Evolutionary conservation across 1,140 invertebrate species (phyloP), one percentile per base, ranked within the genome.

Genomic region (Streblospio benedicti): DNA sequence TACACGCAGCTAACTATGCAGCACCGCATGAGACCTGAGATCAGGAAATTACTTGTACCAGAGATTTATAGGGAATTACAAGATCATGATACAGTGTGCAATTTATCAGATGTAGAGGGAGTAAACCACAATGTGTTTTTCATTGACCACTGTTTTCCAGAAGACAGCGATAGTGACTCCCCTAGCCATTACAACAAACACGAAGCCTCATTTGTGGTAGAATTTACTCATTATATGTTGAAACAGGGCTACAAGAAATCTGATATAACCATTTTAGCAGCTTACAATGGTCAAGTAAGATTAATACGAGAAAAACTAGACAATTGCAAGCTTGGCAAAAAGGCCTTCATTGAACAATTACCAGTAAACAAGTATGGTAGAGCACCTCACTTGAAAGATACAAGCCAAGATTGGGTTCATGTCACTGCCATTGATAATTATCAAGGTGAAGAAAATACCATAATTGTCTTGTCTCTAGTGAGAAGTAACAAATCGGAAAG

Each of bases 371-470:
- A n/a, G n/a, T n/a, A n/a, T n/a, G n/a, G n/a, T n/a, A n/a, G n/a
- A n/a, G n/a, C 53, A 62, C 5, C 27, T 65, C 12, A 69, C 71
- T 64, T 54, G 54, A 14, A 56, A 69, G 32, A 64, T 68, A 41
- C 4, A 5, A 27, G 32, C 27, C 28, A 16, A 9, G 47, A 60
- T n/a, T 56, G 56, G 18, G 45, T 64, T 18, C 38, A 62, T 38
- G 45, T 65, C 32, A 38, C 66, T 38, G 71, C 91, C 83, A 70
- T 88, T 90, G 64, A 65, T 43, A 65, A 65, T 41, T 65, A 41
- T 45, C 89, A 91, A 80, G 89, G 89, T 0, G 85, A 90, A 70
- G 89, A 91, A 73, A 86, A 83, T 23, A 83, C 87, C 62, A 89
- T 91, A 33, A 86, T 91, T 57, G 67, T 91, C 2, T 68, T 91